A percentile compares a stretch with the other conserved stretches of the same genome.
phyloP scores from a whole-genome alignment of 2,888 invertebrate species.

The Lasioglossum pauxillum region DNA sequence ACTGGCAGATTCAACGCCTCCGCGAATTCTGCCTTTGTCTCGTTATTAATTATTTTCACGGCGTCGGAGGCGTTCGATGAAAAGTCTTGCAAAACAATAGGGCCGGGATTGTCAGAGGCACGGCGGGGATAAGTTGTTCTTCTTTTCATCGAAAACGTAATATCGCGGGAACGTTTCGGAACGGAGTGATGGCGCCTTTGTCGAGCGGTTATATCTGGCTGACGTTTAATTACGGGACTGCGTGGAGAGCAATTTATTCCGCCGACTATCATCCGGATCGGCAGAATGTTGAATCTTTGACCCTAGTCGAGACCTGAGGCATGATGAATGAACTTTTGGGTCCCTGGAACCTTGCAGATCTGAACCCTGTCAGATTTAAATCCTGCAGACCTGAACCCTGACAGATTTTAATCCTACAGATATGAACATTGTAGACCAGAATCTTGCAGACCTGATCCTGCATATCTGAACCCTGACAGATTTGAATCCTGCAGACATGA shows the following conservation, averaged over 20 bases:
- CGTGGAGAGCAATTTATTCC: conserved; percentile 18
- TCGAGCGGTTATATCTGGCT: conserved; percentile 13
- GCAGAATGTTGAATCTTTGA: neutral
- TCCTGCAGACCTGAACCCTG: too few species aligned
- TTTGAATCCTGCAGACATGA: too few species aligned
- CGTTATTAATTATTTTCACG: conserved; percentile 33
- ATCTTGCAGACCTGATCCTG: too few species aligned
- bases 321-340: too few species aligned
- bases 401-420: too few species aligned
- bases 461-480: too few species aligned
- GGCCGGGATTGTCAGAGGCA: neutral
- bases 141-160: conserved; percentile 29
- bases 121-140: conserved; percentile 12
- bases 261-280: neutral
- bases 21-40: conserved; percentile 32
- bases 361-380: too few species aligned
- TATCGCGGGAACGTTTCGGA: conserved; percentile 21
- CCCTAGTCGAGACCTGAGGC: neutral
- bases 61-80: neutral
- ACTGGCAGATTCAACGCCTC: conserved; percentile 40
- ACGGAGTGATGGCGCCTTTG: neutral
- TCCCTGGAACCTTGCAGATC: too few species aligned
- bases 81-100: conserved; percentile 27
- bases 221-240: conserved; percentile 32
- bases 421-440: too few species aligned